Conservation (phyloP, 2,797 vertebrate genomes). For the Percopsis omiscomaycus region DNA sequence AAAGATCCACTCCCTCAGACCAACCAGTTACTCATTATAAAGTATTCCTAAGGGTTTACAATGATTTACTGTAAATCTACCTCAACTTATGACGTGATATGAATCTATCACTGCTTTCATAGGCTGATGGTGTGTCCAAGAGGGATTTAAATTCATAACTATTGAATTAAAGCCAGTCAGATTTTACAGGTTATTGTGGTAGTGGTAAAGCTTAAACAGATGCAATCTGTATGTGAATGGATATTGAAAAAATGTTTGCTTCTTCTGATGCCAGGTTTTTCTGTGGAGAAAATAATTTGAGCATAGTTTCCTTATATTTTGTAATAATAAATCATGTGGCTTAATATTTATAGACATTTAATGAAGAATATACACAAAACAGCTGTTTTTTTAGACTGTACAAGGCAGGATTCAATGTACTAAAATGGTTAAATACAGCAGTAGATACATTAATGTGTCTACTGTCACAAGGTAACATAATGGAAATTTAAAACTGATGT, state of each 20-base stretch:
- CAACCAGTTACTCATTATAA: conserved; percentile 1
- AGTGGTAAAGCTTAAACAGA: neutral
- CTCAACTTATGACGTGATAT: conserved; percentile 27
- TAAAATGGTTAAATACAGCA: neutral
- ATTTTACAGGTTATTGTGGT: neutral
- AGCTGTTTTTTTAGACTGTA: neutral
- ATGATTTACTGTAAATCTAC: conserved; percentile 36
- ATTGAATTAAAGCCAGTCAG: neutral
- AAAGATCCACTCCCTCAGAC: conserved; percentile 10
- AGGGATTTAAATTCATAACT: neutral
- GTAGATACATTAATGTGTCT: neutral
- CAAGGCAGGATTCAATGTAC: neutral
- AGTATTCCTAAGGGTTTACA: conserved; percentile 31
- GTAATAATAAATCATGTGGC: neutral
- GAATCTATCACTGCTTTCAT: neutral
- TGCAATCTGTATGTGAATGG: too few relatives aligned
- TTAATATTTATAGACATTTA: neutral
- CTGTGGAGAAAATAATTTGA: neutral
- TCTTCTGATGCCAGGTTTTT: neutral
- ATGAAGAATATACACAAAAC: neutral
- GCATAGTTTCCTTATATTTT: neutral
- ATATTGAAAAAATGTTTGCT: neutral
- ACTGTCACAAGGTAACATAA: neutral
- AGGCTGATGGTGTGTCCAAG: neutral
- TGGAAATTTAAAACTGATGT: neutral